Evolutionary conservation across 1,140 invertebrate genomes (phyloP).

Genomic region (Orius laevigatus): DNA sequence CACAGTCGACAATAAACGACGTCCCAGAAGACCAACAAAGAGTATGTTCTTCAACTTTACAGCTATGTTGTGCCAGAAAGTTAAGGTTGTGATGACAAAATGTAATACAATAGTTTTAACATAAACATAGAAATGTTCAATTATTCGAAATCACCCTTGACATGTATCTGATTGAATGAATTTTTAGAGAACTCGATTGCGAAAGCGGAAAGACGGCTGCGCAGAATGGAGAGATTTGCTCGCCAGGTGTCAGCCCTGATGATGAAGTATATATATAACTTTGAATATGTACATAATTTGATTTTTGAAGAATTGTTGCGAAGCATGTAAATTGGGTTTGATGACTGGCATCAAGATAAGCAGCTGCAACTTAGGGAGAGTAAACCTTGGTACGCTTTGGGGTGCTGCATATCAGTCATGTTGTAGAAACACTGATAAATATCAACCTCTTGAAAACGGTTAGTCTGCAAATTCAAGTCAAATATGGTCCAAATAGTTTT

Average conservation of each 20-base stretch:
- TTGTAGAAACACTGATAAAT: conserved; percentile 21
- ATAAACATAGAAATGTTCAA: too few species aligned
- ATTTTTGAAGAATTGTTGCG: conserved; percentile 29
- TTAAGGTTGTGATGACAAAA: not conserved
- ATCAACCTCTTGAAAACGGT: not conserved
- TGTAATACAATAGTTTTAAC: not conserved
- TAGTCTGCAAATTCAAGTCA: not conserved
- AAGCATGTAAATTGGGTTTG: conserved; percentile 30
- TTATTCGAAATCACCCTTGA: too few species aligned
- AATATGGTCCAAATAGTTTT: not conserved
- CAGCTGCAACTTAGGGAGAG: conserved; percentile 25
- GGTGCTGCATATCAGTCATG: conserved; percentile 27
- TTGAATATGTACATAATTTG: too few species aligned
- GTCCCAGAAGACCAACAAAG: conserved; percentile 25
- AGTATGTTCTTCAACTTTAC: conserved; percentile 26
- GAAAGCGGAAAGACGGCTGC: conserved; percentile 26
- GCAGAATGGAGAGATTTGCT: conserved; percentile 23
- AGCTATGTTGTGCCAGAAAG: conserved; percentile 20
- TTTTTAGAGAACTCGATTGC: conserved; percentile 22
- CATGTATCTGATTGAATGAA: too few species aligned
- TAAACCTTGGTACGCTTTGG: conserved; percentile 28
- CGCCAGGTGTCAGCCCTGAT: conserved; percentile 21
- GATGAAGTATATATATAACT: too few species aligned
- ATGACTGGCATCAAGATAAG: conserved; percentile 26
- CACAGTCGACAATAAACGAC: conserved; percentile 20